Evolutionary conservation across 2,797 vertebrate species (phyloP), one percentile per base, ranked within the genome.

Genomic region (Ctenosaura bakeri): DNA sequence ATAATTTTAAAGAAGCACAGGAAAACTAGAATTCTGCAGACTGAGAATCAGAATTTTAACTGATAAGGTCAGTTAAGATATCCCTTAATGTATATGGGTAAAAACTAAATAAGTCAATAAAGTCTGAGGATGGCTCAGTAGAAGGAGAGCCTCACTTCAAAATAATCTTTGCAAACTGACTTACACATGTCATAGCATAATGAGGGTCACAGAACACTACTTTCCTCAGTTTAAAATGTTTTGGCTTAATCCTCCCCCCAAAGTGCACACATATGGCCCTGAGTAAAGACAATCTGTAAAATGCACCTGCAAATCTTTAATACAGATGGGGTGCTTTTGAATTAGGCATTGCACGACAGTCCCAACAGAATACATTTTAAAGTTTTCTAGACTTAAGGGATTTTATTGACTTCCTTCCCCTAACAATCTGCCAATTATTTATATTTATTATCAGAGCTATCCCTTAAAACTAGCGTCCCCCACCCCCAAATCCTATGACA

Each of bases 341-440:
- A 66, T 83, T 54, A 87, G 46, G 85, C 56, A 87, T 18, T 5
- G n/a, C n/a, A 76, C 46, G 20, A 6, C 87, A 54, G 82, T 89
- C 56, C 52, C 32, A 82, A 4, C 80, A 87, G 1, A 91, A 73
- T 2, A 12, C 16, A 88, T 24, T 50, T 85, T 18, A n/a, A 0
- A 26, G 35, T 24, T 66, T 66, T 10, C 81, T 8, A 88, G 76
- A 94, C 18, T 20, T 81, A 22, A 24, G 50, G 24, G 4, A 73
- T 10, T 59, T 0, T 1, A 12, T 81, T 9, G 46, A 88, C 54
- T 88, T 84, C 50, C n/a, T 77, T 84, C 46, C 29, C 38, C 35
- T 90, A 73, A 87, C 16, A 35, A 3, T 32, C 71, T 92, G 66
- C 9, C 59, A 87, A 59, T n/a, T 77, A 56, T 52, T 83, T 90